Base-by-base conservation (phyloP, 2,888 invertebrate species). In the Aromia moschata region DNA sequence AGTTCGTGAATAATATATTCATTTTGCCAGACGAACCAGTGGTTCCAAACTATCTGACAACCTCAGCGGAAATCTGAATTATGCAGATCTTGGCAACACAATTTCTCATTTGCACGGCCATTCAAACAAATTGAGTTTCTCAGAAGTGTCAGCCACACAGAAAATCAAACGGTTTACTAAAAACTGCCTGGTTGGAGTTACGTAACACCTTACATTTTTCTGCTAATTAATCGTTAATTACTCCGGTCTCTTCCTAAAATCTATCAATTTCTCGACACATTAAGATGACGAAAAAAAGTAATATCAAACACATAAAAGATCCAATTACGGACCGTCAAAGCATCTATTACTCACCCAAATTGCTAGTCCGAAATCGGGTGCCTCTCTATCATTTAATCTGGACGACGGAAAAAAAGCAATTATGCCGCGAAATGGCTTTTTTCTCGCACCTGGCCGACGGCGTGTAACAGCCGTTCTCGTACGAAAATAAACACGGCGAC, bases 401-500 rank as follows among this genome's bases (percentile, higher is more conserved):
- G 20, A 1, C 18, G 25, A 43, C n/a, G 7, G 25, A 38, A 20
- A 15, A 33, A 36, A 40, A 40, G 40, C n/a, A 17, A 40, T 40
- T 17, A 40, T 17, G 40, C 40, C 4, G 40, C 17, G 16, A 40
- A 40, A 16, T 17, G 14, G 7, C 12, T 25, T 38, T 49, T 49
- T 38, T 37, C 17, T 20, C n/a, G n/a, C 38, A 49, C 2, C 25
- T 20, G 49, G 12, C 38, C 18, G 38, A 38, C 38, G 20, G 38
- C 4, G 25, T 15, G n/a, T n/a, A n/a, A 9, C 9, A 15, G 5
- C 25, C 38, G 14, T 38, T 38, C 38, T 4, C 18, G 12, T 38
- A 25, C 49, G 20, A 49, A 38, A 38, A 38, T 38, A 11, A 44
- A 38, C 25, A 38, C 37, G 14, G 36, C 33, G n/a, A 16, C 12